Evolutionary conservation across 2,888 invertebrate species (phyloP).

Genomic region (Thysanoteuthis rhombus): DNA sequence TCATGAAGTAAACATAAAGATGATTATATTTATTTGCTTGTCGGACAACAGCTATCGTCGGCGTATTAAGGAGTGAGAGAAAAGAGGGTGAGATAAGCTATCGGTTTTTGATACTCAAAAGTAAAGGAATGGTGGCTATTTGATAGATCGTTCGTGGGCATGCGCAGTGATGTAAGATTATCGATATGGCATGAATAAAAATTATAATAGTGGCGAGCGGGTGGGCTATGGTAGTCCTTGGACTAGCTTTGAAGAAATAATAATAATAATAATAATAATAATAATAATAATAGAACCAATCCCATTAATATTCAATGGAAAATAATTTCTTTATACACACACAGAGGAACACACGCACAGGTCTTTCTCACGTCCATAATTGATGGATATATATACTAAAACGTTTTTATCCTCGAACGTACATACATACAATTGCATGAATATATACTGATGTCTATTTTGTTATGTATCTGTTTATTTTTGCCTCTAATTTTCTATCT

Average conservation of each 20-base stretch:
- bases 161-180: not conserved
- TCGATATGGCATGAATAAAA: not conserved
- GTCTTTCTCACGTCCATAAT: too few relatives aligned
- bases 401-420: too few relatives aligned
- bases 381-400: too few relatives aligned
- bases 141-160: not conserved
- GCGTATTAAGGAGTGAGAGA: not conserved
- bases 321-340: too few relatives aligned
- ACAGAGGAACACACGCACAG: too few relatives aligned
- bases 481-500: too few relatives aligned
- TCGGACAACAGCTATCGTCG: not conserved
- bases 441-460: not conserved
- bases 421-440: not conserved
- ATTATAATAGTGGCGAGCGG: not conserved
- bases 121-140: not conserved
- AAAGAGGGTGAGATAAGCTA: too few relatives aligned
- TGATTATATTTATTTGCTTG: conserved; percentile 12
- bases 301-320: too few relatives aligned
- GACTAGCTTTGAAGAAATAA: too few relatives aligned
- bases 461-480: not conserved
- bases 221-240: too few relatives aligned
- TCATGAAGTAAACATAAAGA: not conserved
- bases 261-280: too few relatives aligned
- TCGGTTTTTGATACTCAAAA: not conserved
- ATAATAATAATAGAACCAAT: too few relatives aligned